phyloP scores from a whole-genome alignment of 2,113 vertebrate genomes.

The Phocoena phocoena region DNA sequence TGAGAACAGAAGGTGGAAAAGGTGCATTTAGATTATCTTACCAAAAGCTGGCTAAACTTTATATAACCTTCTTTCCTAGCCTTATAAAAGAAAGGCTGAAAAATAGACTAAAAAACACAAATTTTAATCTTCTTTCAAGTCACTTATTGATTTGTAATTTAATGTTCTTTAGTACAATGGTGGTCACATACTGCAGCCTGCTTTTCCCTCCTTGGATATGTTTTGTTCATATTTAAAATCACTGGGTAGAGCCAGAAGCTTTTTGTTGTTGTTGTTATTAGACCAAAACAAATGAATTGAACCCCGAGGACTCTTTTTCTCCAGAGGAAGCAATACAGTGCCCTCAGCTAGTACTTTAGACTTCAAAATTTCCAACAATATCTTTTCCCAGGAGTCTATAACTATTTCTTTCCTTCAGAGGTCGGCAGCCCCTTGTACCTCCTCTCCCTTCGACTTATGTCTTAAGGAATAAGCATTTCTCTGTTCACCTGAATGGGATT shows the following conservation, averaged over 20 bases:
- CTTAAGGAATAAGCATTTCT: slow-evolving; percentile 60
- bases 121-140: slow-evolving; percentile 83
- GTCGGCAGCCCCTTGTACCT: neutral
- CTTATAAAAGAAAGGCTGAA: slow-evolving; percentile 79
- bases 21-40: slow-evolving; percentile 84
- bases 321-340: slow-evolving; percentile 48
- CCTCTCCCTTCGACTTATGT: slow-evolving; percentile 5
- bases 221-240: slow-evolving; percentile 78
- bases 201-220: slow-evolving; percentile 72
- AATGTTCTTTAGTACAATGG: slow-evolving; percentile 76
- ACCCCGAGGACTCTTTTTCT: slow-evolving; percentile 38
- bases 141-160: slow-evolving; percentile 80
- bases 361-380: slow-evolving; percentile 44
- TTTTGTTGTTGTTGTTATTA: slow-evolving; percentile 61
- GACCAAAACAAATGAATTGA: slow-evolving; percentile 76
- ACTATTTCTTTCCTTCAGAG: slow-evolving; percentile 49
- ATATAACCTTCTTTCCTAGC: slow-evolving; percentile 55
- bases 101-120: slow-evolving; percentile 81
- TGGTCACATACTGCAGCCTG: slow-evolving; percentile 70
- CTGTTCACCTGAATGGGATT: slow-evolving; percentile 48
- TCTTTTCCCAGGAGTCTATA: slow-evolving; percentile 27
- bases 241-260: slow-evolving; percentile 49
- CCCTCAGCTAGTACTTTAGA: slow-evolving; percentile 1
- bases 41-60: slow-evolving; percentile 81
- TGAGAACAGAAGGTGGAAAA: slow-evolving; percentile 86